Conservation (phyloP, 2,888 invertebrate species). For the Hydroisotoma schaefferi region DNA sequence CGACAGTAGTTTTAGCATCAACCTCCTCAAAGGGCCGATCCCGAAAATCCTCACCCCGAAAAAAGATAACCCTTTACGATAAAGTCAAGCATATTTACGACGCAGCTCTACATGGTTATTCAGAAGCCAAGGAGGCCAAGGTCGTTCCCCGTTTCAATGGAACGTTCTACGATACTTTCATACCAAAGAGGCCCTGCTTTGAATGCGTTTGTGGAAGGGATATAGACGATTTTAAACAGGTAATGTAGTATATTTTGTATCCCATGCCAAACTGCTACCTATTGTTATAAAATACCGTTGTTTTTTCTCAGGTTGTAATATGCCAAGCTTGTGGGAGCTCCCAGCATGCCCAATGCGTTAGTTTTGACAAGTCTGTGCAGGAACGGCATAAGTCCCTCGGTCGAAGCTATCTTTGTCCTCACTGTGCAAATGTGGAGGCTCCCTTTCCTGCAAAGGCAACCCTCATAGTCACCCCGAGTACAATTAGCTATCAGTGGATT, state of each 20-base stretch:
- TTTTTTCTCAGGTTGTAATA: slow-evolving; percentile 51
- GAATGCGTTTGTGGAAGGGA: slow-evolving; percentile 55
- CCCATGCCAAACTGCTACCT: too few relatives aligned
- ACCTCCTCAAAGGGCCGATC: too few relatives aligned
- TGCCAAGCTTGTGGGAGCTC: slow-evolving; percentile 60
- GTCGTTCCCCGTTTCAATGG: slow-evolving; percentile 36
- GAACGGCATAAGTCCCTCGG: background rate
- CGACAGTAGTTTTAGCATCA: slow-evolving; percentile 1
- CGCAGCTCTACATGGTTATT: slow-evolving; percentile 40
- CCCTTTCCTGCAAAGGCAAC: slow-evolving; percentile 62
- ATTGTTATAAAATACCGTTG: too few relatives aligned
- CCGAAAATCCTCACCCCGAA: background rate
- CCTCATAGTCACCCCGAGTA: slow-evolving; percentile 66
- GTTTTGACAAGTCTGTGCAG: slow-evolving; percentile 51
- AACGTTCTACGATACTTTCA: slow-evolving; percentile 48
- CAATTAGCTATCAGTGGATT: slow-evolving; percentile 69
- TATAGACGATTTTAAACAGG: slow-evolving; percentile 38
- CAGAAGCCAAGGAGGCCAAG: slow-evolving; percentile 27
- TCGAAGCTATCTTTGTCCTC: slow-evolving; percentile 40
- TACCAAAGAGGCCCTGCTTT: slow-evolving; percentile 50
- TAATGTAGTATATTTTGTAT: too few relatives aligned
- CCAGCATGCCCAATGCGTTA: slow-evolving; percentile 66
- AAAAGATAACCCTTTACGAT: slow-evolving; percentile 41
- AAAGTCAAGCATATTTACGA: slow-evolving; percentile 45
- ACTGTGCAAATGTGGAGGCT: slow-evolving; percentile 47